Base-by-base conservation (phyloP, 2,888 invertebrate genomes). In the Ormyrus rosae region DNA sequence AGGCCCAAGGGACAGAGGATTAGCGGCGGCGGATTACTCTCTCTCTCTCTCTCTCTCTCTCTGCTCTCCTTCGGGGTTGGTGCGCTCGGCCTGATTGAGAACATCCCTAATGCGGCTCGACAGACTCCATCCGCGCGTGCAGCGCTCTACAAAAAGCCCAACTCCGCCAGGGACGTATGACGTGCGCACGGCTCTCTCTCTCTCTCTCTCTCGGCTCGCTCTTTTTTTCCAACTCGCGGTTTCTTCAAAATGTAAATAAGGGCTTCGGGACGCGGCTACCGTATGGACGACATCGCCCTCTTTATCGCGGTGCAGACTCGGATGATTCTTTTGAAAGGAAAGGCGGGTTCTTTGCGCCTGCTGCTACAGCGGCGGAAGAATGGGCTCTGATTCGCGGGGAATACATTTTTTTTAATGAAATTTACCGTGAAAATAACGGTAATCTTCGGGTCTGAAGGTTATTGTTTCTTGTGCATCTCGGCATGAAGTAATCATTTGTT, bases 91-190 rank as follows among this genome's bases (percentile, higher is more conserved):
- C 90, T 92, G 92, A 92, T 91, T 91, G 92, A 92, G 91, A 91
- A 91, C 92, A 90, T 91, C 91, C 91, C 91, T 92, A 92, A 92
- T 92, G 90, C 91, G 90, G 87, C 86, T 86, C 91, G 92, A 92
- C 92, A 91, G 91, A 87, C 88, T 91, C 90, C 92, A 92, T 92
- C 91, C 91, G 91, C 86, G 89, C 90, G 89, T 91, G 85, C 72
- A 77, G 83, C 73, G 76, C 83, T 84, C 84, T 87, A 86, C 89
- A 88, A 87, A 87, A 88, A 86, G 85, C 85, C 86, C 85, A 51
- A 90, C 90, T 48, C 58, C 68, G 58, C 56, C 19, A 19, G 19
- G 19, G 19, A 19, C 19, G 19, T 19, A 19, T 19, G 19, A 19
- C 19, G 19, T 19, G 19, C 19, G 19, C 19, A 2, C 19, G 19